Evolutionary conservation across 2,888 invertebrate species (phyloP).

Genomic region (Hymenopus coronatus): DNA sequence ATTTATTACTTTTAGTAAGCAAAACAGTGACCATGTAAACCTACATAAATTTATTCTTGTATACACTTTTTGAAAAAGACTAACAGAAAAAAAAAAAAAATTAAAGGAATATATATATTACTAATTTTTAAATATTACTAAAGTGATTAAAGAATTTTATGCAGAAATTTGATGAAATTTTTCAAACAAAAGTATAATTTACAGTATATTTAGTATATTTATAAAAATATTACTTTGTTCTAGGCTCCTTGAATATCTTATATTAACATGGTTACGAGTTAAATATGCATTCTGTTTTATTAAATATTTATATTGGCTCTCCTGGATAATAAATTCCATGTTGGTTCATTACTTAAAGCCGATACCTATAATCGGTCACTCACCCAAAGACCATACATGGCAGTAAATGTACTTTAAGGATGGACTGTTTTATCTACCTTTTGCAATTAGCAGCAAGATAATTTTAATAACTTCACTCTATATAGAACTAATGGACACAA

Average conservation of each 20-base stretch:
- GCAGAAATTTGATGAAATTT: neutral
- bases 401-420: neutral
- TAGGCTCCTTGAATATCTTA: neutral
- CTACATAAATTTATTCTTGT: too few species aligned
- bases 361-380: neutral
- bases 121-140: neutral
- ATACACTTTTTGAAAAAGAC: neutral
- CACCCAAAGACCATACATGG: neutral
- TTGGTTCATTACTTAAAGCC: neutral
- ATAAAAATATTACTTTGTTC: neutral
- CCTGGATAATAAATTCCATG: neutral
- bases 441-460: neutral
- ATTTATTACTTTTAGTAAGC: too few species aligned
- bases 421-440: neutral
- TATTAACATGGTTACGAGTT: neutral
- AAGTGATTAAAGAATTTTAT: neutral
- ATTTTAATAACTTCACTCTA: neutral
- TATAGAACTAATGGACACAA: neutral
- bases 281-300: neutral
- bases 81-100: neutral
- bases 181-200: neutral
- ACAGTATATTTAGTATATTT: neutral
- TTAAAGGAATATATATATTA: neutral
- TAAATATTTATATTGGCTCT: neutral
- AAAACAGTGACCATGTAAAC: too few species aligned